Evolutionary conservation across 2,113 vertebrate genomes (phyloP), one percentile per base, ranked within the genome.

Genomic region (Noctilio leporinus): DNA sequence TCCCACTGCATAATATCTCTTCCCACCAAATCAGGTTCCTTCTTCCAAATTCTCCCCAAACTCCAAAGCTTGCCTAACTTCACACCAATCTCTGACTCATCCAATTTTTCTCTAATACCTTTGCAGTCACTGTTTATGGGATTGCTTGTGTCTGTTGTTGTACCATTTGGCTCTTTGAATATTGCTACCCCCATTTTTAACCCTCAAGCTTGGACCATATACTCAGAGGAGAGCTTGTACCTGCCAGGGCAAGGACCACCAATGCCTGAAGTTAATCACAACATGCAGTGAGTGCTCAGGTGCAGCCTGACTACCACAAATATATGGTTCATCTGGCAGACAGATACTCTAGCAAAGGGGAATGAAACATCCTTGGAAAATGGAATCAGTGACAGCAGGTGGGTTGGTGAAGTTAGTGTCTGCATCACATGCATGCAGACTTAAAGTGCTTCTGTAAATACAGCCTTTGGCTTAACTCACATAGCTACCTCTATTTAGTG

Each of bases 131-230:
- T 45, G 7, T 7, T 30, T n/a, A 4, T 7, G 26, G 19, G 22
- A 45, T 8, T 35, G 3, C 43, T 75, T 75, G 20, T 55, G 47
- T 82, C 26, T 67, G 33, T 38, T 40, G 62, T 38, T 67, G 17
- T 11, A 69, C 22, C 57, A n/a, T 82, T 49, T 4, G 3, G 11
- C 64, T 75, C 26, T 88, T 38, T 40, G 10, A 2, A 30, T 10
- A 6, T 40, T 1, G 55, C 30, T 65, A 35, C 38, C 9, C 22
- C 38, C 26, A 1, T 2, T 10, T 16, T 2, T 0, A n/a, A n/a
- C n/a, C 55, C 51, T 40, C 57, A 26, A 33, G 6, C 10, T 67
- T 82, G 35, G 17, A 17, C 20, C 55, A 64, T 15, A 38, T 35
- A 20, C 59, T 35, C 43, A 35, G 7, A 7, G 7, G 8, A 73